These are phyloP conservation scores for Clarias pachynema DNA, from an alignment of 2,797 vertebrate species.

Conservation along the genomic window DNA sequence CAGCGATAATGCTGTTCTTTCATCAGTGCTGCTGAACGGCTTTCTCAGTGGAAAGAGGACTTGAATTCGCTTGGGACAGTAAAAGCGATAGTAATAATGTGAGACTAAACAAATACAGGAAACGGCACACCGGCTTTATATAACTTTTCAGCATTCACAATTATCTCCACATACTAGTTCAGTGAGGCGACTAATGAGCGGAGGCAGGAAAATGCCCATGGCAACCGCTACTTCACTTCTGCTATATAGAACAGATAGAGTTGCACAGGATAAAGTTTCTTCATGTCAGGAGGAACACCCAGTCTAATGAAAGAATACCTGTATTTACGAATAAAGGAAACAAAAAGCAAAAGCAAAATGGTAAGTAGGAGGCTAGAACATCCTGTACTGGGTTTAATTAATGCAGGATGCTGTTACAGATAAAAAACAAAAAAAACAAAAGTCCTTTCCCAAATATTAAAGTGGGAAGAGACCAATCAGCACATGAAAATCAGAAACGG, in stretches of 20 bases:
- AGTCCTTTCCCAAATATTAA: slow-evolving; percentile 27
- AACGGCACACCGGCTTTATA: background rate
- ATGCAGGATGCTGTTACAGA: background rate
- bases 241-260: slow-evolving; percentile 1
- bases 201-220: slow-evolving; percentile 8
- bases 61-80: background rate
- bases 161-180: slow-evolving; percentile 6
- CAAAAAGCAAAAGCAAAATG: background rate
- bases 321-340: background rate
- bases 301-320: background rate
- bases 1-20: background rate
- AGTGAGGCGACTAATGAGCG: background rate
- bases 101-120: slow-evolving; percentile 14
- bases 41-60: background rate
- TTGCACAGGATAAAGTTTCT: background rate
- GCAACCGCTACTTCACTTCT: slow-evolving; percentile 1
- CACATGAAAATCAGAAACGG: slow-evolving; percentile 1
- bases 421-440: slow-evolving; percentile 24
- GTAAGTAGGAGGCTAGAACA: background rate
- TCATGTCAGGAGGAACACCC: background rate
- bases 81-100: background rate
- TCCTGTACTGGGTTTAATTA: slow-evolving; percentile 40
- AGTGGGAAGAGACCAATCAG: slow-evolving; percentile 40
- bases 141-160: slow-evolving; percentile 19
- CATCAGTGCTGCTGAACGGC: background rate